Evolutionary conservation across 2,113 vertebrate species (phyloP), one percentile per base, ranked within the genome.

Genomic region (Tylochromis polylepis): DNA sequence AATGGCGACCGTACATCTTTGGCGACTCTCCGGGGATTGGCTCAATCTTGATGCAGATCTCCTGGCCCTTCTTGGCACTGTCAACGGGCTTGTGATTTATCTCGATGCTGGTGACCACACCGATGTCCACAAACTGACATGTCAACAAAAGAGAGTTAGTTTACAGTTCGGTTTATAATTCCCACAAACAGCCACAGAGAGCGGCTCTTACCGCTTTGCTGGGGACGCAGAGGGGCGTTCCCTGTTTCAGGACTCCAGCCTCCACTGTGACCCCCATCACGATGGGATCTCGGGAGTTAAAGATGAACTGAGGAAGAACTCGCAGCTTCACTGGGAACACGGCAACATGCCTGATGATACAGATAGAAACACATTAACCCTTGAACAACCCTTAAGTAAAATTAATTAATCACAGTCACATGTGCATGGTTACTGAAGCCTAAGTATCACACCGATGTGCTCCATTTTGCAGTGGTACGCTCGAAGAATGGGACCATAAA

Each of bases 1-100:
- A 99, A 80, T 99, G 99, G 70, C 99, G 97, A 24, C 99, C 98
- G 5, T 94, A 99, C 99, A 99, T 99, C 95, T 99, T 99, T n/a
- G 99, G 98, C 0, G 99, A 96, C 92, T 99, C 99, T 14, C 99
- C 98, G 2, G 98, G 98, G 86, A 99, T 98, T 79, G 99, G 98
- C 87, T 99, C 98, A 90, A 99, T 98, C 96, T 99, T 99, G 79
- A 99, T 93, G 85, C 98, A 99, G 31, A 99, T 97, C 95, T 99
- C 99, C 94, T 99, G 98, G 38, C 99, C 99, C 88, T 99, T 99
- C 94, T 98, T 99, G 34, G 99, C 99, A 8, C 91, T 93, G 67
- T 99, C 99, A 16, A 99, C 98, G 1, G 97, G 85, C 83, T 99
- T 99, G 83, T 99, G 99, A 91, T 99, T 99, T 77, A 99, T 94